Base-by-base conservation (phyloP, 1,140 invertebrate species). In the Manduca sexta region DNA sequence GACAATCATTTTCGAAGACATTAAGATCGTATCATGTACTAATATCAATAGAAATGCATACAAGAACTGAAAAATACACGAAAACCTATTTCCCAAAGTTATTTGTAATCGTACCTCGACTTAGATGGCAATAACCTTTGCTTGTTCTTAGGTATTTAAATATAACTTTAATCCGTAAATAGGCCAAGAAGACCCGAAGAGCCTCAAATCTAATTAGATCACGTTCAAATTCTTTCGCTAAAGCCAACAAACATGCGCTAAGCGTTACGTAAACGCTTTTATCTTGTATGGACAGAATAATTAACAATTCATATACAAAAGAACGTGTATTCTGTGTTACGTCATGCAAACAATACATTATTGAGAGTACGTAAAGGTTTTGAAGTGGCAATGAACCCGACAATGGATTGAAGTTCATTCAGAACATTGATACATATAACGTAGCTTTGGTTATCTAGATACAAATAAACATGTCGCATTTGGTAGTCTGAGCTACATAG, bases 281-380 rank as follows among this genome's bases (percentile, higher is more conserved):
- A 56, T 52, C 49, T 49, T 29, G 45, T 41, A 46, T 37, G 33
- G 37, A 48, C 30, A 37, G 34, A 45, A 46, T 52, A 56, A 61
- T 61, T 61, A 61, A 56, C 52, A 45, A 54, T 49, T 59, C 46
- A 47, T 49, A 49, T 50, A 41, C 39, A 41, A 48, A 60, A 54
- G 56, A 55, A 60, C 48, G 52, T 45, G 51, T 47, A 15, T 17
- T 21, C 18, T 30, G 43, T 21, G 13, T 58, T 57, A 60, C 41
- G 40, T 56, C 54, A 51, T 31, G 29, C 42, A 45, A 42, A 56
- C 50, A 54, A 57, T 52, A 48, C 39, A 34, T 47, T 49, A 38
- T 41, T 45, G 50, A 47, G 38, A 40, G 44, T 55, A 49, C 38
- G 44, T 40, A 38, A 18, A 48, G 21, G 39, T 37, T 39, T 46